A percentile compares a stretch with the other conserved stretches of the same genome.
These are phyloP conservation scores for Sphaeridia pumilis DNA, from an alignment of 2,888 invertebrate genomes.

Conservation along the genomic window DNA sequence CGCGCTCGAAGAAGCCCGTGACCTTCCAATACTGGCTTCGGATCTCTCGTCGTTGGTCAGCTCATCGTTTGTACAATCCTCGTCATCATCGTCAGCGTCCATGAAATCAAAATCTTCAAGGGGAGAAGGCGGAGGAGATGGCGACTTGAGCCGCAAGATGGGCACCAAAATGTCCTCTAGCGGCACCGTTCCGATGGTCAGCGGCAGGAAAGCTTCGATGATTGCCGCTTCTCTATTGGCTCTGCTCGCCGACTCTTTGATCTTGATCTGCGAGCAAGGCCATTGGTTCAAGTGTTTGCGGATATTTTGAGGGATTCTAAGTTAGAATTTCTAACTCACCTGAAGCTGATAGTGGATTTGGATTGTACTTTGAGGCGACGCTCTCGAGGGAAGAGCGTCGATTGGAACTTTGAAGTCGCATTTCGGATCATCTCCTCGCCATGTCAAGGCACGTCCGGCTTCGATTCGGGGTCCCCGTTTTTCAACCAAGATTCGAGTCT, in stretches of 20 bases:
- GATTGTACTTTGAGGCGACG: conserved; percentile 4
- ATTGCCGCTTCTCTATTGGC: conserved; percentile 8
- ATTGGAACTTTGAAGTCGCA: conserved; percentile 4
- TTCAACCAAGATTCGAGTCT: conserved; percentile 6
- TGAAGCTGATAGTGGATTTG: conserved; percentile 13
- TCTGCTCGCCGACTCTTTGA: conserved; percentile 8
- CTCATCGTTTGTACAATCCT: conserved; percentile 13
- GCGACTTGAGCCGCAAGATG: not conserved
- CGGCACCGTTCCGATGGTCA: conserved; percentile 8
- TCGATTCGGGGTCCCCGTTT: conserved; percentile 2
- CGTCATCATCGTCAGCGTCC: too few relatives aligned
- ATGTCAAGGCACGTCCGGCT: conserved; percentile 4
- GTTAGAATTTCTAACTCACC: conserved; percentile 1
- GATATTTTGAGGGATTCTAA: too few relatives aligned
- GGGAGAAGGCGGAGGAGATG: conserved; percentile 9
- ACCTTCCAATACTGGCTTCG: not conserved
- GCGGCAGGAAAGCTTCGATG: conserved; percentile 9
- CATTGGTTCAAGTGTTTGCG: too few relatives aligned
- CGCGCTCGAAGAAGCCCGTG: not conserved
- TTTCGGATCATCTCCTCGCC: conserved; percentile 8
- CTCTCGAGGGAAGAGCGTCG: conserved; percentile 1
- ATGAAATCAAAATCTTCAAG: conserved; percentile 13
- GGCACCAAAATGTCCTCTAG: conserved; percentile 9
- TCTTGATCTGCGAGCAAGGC: conserved; percentile 9
- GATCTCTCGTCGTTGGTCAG: conserved; percentile 8